Conservation (phyloP, 2,888 invertebrate genomes). For the Limenitis camilla region DNA sequence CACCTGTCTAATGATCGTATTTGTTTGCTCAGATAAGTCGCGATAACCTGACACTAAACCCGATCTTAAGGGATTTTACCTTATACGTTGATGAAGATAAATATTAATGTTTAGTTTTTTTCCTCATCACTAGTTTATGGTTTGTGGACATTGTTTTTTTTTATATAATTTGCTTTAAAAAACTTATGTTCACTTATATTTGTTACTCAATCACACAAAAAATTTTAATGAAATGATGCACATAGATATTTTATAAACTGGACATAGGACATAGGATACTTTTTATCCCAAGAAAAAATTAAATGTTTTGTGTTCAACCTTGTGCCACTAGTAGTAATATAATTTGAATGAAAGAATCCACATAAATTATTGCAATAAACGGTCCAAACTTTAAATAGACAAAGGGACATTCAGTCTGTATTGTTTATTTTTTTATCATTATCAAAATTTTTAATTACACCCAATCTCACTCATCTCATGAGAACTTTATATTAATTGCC, state of each 20-base stretch:
- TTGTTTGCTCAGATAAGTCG: constrained; percentile 9
- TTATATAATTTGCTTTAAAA: too few species aligned
- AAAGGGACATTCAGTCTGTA: constrained; percentile 39
- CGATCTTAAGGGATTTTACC: constrained; percentile 10
- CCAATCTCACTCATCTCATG: constrained; percentile 45
- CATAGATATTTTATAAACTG: too few species aligned
- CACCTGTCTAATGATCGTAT: constrained; percentile 14
- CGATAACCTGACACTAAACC: constrained; percentile 11
- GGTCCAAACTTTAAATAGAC: constrained; percentile 8
- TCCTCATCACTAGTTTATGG: too few species aligned
- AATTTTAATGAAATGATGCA: too few species aligned
- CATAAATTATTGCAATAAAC: not conserved
- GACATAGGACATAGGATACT: too few species aligned
- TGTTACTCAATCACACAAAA: too few species aligned
- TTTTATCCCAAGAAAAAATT: too few species aligned
- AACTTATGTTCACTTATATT: too few species aligned
- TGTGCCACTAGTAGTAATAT: too few species aligned
- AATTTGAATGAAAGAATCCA: too few species aligned
- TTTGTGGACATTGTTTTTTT: too few species aligned
- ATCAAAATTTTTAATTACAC: constrained; percentile 55
- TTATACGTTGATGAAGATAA: constrained; percentile 4
- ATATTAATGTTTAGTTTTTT: not conserved
- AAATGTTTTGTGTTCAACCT: too few species aligned
- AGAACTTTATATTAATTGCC: constrained; percentile 69
- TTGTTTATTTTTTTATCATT: constrained; percentile 38